Evolutionary conservation across 2,797 vertebrate species (phyloP).

Genomic region (Ceyx erithaca): DNA sequence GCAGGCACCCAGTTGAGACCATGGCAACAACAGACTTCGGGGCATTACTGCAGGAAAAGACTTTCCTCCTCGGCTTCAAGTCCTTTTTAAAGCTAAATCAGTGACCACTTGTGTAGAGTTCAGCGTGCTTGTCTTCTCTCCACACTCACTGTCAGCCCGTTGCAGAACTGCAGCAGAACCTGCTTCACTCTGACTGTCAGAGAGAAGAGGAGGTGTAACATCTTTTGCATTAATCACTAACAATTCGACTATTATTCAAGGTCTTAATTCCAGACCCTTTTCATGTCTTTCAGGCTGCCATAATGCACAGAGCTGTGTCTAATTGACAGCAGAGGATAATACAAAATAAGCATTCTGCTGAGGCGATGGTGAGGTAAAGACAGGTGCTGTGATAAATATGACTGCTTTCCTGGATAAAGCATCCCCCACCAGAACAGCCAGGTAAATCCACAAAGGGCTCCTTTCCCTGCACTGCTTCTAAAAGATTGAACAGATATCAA

Average conservation of each 20-base stretch:
- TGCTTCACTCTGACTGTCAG: not conserved
- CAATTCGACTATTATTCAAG: not conserved
- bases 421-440: not conserved
- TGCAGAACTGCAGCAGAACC: not conserved
- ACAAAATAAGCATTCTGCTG: not conserved
- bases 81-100: not conserved
- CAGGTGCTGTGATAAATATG: not conserved
- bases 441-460: not conserved
- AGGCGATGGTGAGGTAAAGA: not conserved
- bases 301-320: not conserved
- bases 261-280: not conserved
- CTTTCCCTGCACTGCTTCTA: not conserved
- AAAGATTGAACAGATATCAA: slow-evolving; percentile 1
- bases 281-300: not conserved
- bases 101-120: not conserved
- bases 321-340: not conserved
- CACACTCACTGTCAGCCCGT: not conserved
- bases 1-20: slow-evolving; percentile 54
- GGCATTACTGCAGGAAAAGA: not conserved
- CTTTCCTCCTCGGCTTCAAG: not conserved
- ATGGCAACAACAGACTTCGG: slow-evolving; percentile 30
- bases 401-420: not conserved
- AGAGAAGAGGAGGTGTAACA: not conserved
- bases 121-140: not conserved
- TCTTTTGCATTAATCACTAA: not conserved